A percentile compares a stretch with the other conserved stretches of the same genome.
These are phyloP conservation scores for Troides oblongomaculatus DNA, from an alignment of 2,888 invertebrate species.

Conservation along the genomic window DNA sequence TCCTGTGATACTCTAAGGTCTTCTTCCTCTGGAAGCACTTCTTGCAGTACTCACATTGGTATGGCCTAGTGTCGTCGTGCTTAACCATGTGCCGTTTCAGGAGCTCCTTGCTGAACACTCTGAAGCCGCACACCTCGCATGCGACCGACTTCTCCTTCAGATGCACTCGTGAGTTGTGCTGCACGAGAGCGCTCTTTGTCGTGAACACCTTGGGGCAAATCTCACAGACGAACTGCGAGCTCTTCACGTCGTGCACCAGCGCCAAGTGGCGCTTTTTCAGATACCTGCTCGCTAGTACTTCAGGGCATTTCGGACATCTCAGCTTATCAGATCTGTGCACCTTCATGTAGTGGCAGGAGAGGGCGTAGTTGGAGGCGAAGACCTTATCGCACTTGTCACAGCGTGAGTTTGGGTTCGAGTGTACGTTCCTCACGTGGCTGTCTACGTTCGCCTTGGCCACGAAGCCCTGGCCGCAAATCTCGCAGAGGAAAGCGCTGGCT, in stretches of 20 bases:
- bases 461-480: conserved; percentile 61
- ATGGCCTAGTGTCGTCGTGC: conserved; percentile 78
- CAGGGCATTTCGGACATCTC: conserved; percentile 61
- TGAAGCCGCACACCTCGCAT: conserved; percentile 64
- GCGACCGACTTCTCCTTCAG: conserved; percentile 55
- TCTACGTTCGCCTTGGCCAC: conserved; percentile 50
- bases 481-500: conserved; percentile 45
- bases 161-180: conserved; percentile 60
- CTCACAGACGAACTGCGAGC: conserved; percentile 57
- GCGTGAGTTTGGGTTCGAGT: conserved; percentile 38
- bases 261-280: conserved; percentile 60
- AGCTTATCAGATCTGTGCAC: conserved; percentile 30
- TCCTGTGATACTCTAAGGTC: conserved; percentile 74
- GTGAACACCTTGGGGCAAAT: conserved; percentile 55
- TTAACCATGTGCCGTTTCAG: conserved; percentile 77
- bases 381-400: conserved; percentile 42
- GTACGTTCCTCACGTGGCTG: conserved; percentile 53
- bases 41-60: conserved; percentile 77
- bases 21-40: conserved; percentile 80
- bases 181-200: conserved; percentile 48
- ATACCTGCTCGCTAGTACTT: conserved; percentile 52
- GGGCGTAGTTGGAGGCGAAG: conserved; percentile 42
- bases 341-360: conserved; percentile 40
- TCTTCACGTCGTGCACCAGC: conserved; percentile 56
- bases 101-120: conserved; percentile 63